Evolutionary conservation across 2,797 vertebrate species (phyloP).

Genomic region (Rallus crepitans): DNA sequence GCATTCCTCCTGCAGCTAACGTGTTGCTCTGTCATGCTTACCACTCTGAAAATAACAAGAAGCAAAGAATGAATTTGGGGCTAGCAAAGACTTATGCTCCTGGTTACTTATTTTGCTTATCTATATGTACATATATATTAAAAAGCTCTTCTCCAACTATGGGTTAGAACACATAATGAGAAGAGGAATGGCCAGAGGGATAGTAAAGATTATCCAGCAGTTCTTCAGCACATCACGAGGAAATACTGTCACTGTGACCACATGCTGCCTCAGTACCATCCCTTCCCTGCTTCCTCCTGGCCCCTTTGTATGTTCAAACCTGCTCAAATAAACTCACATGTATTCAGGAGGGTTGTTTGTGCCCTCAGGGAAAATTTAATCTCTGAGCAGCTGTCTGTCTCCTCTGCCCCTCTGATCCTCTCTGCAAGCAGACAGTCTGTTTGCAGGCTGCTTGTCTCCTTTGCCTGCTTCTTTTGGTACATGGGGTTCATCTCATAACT

Average conservation of each 20-base stretch:
- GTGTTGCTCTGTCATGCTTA: not conserved
- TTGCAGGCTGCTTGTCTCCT: not conserved
- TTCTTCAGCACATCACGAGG: not conserved
- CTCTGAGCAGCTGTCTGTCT: constrained; percentile 25
- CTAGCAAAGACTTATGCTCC: not conserved
- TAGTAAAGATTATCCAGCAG: not conserved
- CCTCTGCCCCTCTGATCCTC: not conserved
- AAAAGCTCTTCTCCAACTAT: not conserved
- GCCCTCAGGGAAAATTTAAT: not conserved
- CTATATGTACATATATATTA: not conserved
- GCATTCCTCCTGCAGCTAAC: not conserved
- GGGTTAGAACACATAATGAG: not conserved
- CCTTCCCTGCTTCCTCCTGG: not conserved
- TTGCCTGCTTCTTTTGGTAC: constrained; percentile 1
- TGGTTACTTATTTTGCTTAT: not conserved
- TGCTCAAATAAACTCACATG: not conserved
- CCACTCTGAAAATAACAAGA: not conserved
- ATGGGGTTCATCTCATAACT: not conserved
- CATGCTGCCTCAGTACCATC: not conserved
- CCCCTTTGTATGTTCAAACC: not conserved
- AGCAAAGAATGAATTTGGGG: not conserved
- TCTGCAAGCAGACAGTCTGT: not conserved
- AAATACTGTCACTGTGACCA: not conserved
- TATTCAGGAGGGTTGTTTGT: not conserved
- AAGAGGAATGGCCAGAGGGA: not conserved